Percentiles rank a stretch among this genome's conserved stretches.
These are phyloP conservation scores for Drosophila pseudoananassae DNA, from an alignment of 1,140 invertebrate species.

Conservation along the genomic window DNA sequence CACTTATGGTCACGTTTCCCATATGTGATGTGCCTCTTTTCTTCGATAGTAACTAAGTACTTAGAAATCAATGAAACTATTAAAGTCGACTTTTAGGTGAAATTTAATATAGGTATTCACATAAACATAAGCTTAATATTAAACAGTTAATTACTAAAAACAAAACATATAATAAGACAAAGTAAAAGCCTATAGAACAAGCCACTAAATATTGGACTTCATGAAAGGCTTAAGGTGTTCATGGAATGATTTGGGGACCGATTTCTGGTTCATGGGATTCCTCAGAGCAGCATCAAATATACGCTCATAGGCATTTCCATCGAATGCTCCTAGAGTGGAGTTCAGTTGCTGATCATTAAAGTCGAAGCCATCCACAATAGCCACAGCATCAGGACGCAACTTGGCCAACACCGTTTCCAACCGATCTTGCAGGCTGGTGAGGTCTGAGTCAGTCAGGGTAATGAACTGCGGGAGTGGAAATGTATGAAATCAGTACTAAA, in stretches of 20 bases:
- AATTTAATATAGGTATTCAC: constrained; percentile 13
- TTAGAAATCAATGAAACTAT: background rate
- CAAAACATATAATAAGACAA: background rate
- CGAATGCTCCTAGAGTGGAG: constrained; percentile 93
- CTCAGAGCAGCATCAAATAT: constrained; percentile 93
- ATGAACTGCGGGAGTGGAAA: constrained; percentile 86
- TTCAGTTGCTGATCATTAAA: constrained; percentile 91
- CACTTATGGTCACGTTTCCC: background rate
- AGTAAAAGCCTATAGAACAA: background rate
- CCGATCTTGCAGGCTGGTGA: constrained; percentile 88
- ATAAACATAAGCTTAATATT: background rate
- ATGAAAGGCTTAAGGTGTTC: constrained; percentile 91
- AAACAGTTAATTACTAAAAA: background rate
- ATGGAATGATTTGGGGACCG: constrained; percentile 90
- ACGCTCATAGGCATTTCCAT: constrained; percentile 95
- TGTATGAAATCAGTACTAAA: background rate
- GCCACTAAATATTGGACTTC: constrained; percentile 84
- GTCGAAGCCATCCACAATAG: constrained; percentile 96
- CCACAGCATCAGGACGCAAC: constrained; percentile 93
- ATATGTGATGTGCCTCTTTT: background rate
- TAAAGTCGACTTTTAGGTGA: background rate
- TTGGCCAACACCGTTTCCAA: constrained; percentile 88
- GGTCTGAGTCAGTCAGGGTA: constrained; percentile 86
- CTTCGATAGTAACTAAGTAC: background rate
- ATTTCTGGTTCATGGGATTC: constrained; percentile 92